These are phyloP conservation scores for Pangasius larnaudii DNA, from an alignment of 2,797 vertebrate genomes.

Conservation along the genomic window DNA sequence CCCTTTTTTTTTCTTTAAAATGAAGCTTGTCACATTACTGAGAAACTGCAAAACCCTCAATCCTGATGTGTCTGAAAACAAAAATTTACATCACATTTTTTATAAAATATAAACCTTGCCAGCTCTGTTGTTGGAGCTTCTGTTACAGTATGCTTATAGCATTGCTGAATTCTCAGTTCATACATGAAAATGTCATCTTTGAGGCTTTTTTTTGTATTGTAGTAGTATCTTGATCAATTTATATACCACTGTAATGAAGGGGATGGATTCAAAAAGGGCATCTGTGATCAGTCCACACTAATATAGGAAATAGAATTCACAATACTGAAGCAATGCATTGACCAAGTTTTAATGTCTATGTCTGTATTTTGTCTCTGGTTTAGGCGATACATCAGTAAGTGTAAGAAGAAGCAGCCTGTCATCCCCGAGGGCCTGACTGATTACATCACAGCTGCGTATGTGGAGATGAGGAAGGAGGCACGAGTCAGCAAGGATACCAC, in stretches of 20 bases:
- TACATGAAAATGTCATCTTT: not conserved
- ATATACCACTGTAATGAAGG: not conserved
- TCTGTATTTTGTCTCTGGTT: not conserved
- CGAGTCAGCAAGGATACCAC: conserved; percentile 89
- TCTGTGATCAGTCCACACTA: not conserved
- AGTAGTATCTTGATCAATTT: not conserved
- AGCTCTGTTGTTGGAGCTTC: not conserved
- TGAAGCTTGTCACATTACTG: no score
- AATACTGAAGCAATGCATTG: not conserved
- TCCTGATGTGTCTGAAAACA: no score
- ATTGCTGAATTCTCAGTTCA: not conserved
- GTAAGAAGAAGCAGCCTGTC: conserved; percentile 82
- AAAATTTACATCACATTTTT: not conserved
- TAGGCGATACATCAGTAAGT: conserved; percentile 87
- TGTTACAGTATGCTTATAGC: not conserved
- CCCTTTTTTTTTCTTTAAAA: no score
- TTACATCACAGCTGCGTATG: conserved; percentile 92
- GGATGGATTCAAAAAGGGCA: not conserved
- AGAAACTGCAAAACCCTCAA: no score
- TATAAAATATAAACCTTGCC: not conserved
- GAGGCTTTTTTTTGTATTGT: no score
- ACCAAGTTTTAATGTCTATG: not conserved
- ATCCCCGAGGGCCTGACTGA: conserved; percentile 86
- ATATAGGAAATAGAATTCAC: not conserved
- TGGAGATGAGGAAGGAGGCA: conserved; percentile 94